phyloP scores from a whole-genome alignment of 2,113 vertebrate genomes.

The Erythrocercus mccallii region DNA sequence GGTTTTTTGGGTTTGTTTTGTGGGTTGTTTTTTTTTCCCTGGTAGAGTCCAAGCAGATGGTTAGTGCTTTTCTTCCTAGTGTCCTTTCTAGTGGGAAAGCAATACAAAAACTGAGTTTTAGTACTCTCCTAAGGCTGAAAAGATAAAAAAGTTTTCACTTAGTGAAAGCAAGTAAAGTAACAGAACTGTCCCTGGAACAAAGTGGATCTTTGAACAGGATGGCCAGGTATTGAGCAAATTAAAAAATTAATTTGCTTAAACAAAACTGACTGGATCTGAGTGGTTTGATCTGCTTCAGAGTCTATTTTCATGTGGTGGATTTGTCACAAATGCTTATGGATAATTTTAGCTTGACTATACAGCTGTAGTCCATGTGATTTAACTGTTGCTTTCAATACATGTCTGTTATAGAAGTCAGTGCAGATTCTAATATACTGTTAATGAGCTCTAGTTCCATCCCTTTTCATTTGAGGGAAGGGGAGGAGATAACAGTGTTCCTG shows the following conservation, averaged over 20 bases:
- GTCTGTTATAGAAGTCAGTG: background rate
- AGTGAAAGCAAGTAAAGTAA: background rate
- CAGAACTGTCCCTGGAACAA: background rate
- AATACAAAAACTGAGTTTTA: background rate
- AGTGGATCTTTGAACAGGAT: background rate
- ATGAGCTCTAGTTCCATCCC: background rate
- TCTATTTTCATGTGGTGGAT: background rate
- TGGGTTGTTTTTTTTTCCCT: fast-evolving
- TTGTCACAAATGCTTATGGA: background rate
- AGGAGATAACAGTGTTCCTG: background rate
- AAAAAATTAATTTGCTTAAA: background rate
- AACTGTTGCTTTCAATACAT: background rate
- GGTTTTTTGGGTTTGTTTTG: background rate
- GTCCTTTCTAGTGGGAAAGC: background rate
- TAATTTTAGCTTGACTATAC: background rate
- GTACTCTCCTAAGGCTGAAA: background rate
- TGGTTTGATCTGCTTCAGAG: background rate
- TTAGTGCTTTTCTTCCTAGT: background rate
- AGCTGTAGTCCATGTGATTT: background rate
- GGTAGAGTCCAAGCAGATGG: background rate
- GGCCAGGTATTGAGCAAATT: background rate
- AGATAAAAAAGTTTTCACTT: background rate
- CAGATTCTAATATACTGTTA: background rate
- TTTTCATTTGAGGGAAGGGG: background rate
- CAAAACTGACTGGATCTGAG: background rate